Conservation (phyloP, 2,888 invertebrate species). For the Leistus spinibarbis region DNA sequence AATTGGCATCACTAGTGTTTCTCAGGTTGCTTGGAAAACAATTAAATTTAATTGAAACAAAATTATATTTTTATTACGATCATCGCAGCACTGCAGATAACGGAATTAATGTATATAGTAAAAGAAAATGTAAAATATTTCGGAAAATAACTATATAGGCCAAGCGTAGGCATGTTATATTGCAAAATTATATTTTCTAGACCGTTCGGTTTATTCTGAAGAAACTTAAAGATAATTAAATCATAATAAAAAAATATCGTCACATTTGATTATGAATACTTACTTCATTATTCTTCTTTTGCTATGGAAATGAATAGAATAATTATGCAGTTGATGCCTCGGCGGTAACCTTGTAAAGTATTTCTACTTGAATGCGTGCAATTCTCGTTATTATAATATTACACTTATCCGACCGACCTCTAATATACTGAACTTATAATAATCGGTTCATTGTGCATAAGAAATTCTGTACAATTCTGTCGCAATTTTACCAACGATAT, state of each 20-base stretch:
- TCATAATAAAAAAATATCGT: not conserved
- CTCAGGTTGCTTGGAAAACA: not conserved
- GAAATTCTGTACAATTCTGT: not conserved
- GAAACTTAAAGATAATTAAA: not conserved
- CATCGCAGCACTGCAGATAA: not conserved
- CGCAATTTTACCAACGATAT: not conserved
- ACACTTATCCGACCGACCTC: not conserved
- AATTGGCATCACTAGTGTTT: not conserved
- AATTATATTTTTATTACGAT: not conserved
- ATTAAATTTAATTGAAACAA: not conserved
- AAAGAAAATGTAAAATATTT: too few species aligned
- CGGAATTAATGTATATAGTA: not conserved
- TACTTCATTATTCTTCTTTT: not conserved
- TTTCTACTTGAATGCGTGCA: not conserved
- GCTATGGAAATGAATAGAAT: not conserved
- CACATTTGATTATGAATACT: not conserved
- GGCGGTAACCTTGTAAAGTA: not conserved
- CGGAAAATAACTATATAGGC: too few species aligned
- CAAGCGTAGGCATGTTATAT: too few species aligned
- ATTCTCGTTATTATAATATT: not conserved
- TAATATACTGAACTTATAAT: not conserved
- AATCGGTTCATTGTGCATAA: not conserved
- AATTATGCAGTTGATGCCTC: not conserved
- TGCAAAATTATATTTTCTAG: too few species aligned
- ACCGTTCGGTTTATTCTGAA: too few species aligned